Percentiles rank a stretch among this genome's conserved stretches.
Conservation (phyloP, 2,113 vertebrate genomes). For the Thinocorus orbignyianus region DNA sequence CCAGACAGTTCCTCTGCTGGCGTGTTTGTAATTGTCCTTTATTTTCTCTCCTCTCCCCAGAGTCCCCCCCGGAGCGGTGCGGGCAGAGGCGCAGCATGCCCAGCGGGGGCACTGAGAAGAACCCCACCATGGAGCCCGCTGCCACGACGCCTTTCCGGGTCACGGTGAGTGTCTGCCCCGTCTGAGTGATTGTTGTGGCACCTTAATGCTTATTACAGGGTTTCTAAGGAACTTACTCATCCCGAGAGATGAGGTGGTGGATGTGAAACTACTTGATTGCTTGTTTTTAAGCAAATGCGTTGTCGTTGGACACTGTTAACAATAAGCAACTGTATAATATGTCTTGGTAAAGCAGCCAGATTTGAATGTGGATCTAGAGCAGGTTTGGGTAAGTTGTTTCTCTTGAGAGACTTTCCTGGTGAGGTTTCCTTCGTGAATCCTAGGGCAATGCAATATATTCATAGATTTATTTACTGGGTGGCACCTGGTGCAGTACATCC, state of each 20-base stretch:
- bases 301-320: not conserved
- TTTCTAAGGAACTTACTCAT: not conserved
- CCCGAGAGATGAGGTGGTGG: not conserved
- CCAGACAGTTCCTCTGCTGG: not conserved
- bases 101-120: constrained; percentile 84
- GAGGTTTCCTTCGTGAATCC: not conserved
- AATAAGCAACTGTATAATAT: not conserved
- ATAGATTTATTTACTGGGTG: not conserved
- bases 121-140: constrained; percentile 87
- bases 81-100: constrained; percentile 93
- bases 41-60: constrained; percentile 63
- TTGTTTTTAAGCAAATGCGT: not conserved
- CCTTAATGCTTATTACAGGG: not conserved
- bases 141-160: constrained; percentile 89
- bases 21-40: not conserved
- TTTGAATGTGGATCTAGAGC: not conserved
- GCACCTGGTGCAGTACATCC: not conserved
- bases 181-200: not conserved
- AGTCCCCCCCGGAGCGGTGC: constrained; percentile 91
- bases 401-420: not conserved
- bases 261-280: fast-evolving
- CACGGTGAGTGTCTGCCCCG: constrained; percentile 81
- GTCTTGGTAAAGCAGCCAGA: not conserved
- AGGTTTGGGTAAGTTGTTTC: not conserved
- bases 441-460: not conserved